Evolutionary conservation across 2,113 vertebrate genomes (phyloP).

Genomic region (Jaculus jaculus): DNA sequence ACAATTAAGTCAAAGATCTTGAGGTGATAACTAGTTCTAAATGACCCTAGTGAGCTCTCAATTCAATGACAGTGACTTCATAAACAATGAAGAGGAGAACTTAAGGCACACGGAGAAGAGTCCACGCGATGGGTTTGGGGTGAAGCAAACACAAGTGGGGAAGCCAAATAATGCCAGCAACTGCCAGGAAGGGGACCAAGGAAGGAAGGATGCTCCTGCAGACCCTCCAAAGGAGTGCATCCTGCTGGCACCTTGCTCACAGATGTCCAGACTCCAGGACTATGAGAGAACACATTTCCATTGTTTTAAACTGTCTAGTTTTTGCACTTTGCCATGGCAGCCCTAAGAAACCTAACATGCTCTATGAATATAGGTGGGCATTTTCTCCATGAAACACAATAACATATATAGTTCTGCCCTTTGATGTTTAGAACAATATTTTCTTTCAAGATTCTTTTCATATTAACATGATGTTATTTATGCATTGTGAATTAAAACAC

Average conservation of each 20-base stretch:
- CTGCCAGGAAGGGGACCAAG: background rate
- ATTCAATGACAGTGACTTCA: background rate
- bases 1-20: background rate
- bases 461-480: background rate
- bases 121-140: too few species aligned
- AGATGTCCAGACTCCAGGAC: background rate
- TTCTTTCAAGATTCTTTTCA: background rate
- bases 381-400: background rate
- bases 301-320: background rate
- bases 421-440: background rate
- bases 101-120: background rate
- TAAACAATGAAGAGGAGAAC: background rate
- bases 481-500: background rate
- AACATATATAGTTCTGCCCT: background rate
- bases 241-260: background rate
- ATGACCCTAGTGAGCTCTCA: background rate
- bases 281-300: background rate
- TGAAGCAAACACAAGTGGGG: background rate
- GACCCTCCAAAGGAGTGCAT: fast-evolving
- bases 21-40: background rate
- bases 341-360: background rate
- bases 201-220: background rate
- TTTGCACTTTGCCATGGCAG: background rate
- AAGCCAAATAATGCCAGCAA: background rate
- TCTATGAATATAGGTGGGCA: background rate